Percentiles rank a stretch among this genome's conserved stretches.
phyloP scores from a whole-genome alignment of 2,797 vertebrate species.

The Triplophysa bombifrons region DNA sequence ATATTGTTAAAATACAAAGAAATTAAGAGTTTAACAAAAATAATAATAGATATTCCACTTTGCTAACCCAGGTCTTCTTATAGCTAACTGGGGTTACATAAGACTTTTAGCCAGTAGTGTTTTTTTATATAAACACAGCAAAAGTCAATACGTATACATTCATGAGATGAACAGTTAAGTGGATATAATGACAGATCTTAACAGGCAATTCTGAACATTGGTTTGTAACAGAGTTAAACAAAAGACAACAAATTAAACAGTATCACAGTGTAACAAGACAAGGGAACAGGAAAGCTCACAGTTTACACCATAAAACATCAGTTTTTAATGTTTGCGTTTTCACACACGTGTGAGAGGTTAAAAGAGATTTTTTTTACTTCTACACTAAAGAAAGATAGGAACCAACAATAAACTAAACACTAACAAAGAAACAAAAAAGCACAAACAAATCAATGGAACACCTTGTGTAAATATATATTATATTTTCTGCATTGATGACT shows the following conservation, averaged over 20 bases:
- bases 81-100: background rate
- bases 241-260: constrained; percentile 10
- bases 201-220: background rate
- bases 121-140: constrained; percentile 38
- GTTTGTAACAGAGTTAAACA: background rate
- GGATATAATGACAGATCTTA: background rate
- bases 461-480: constrained; percentile 60
- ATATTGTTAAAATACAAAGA: background rate
- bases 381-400: background rate
- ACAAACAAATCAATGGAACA: constrained; percentile 27
- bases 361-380: background rate
- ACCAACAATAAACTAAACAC: background rate
- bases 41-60: constrained; percentile 12
- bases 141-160: constrained; percentile 33
- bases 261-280: background rate
- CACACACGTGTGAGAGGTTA: background rate
- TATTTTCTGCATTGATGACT: constrained; percentile 64
- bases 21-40: background rate
- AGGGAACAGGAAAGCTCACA: constrained; percentile 11
- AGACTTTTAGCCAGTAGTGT: background rate
- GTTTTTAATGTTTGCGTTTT: constrained; percentile 2
- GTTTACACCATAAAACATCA: background rate
- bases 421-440: background rate
- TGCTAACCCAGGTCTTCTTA: too few species aligned
- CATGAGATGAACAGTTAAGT: constrained; percentile 8